Percentiles rank a stretch among this genome's conserved stretches.
These are phyloP conservation scores for Andricus grossulariae DNA, from an alignment of 1,140 invertebrate species.

Conservation along the genomic window DNA sequence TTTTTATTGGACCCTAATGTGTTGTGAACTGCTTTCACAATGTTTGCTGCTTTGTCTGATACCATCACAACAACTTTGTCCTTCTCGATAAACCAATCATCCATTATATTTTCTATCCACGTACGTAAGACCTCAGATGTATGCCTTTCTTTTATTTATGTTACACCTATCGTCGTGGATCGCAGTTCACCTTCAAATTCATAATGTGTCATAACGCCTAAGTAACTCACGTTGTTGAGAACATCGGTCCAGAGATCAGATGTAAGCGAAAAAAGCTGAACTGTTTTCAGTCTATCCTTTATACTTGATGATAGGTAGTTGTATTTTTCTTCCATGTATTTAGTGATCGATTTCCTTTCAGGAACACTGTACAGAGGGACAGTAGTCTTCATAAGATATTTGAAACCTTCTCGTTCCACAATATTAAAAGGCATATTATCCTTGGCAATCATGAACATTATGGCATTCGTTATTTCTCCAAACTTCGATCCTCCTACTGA, in stretches of 20 bases:
- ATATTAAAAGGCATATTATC: no score
- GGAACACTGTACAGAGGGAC: constrained; percentile 68
- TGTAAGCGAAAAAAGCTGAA: constrained; percentile 51
- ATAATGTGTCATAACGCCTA: constrained; percentile 56
- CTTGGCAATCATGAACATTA: no score
- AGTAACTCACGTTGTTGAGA: constrained; percentile 51
- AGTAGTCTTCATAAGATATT: background rate
- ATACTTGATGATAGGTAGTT: constrained; percentile 53
- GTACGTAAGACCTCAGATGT: constrained; percentile 51
- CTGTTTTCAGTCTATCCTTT: constrained; percentile 44
- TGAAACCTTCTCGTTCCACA: no score
- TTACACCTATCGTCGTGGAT: constrained; percentile 46
- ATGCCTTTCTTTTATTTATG: constrained; percentile 47
- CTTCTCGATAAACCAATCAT: constrained; percentile 44
- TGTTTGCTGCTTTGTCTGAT: constrained; percentile 59
- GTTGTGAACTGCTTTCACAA: constrained; percentile 49
- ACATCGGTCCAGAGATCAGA: constrained; percentile 53
- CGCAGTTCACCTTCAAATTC: constrained; percentile 37
- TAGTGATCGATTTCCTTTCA: constrained; percentile 53
- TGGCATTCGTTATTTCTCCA: no score
- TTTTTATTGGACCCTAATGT: constrained; percentile 47
- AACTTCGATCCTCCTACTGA: no score
- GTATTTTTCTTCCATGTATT: constrained; percentile 63
- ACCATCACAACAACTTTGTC: constrained; percentile 49
- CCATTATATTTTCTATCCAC: constrained; percentile 54